phyloP scores from a whole-genome alignment of 2,888 invertebrate species.

The Petrophora chlorosata region DNA sequence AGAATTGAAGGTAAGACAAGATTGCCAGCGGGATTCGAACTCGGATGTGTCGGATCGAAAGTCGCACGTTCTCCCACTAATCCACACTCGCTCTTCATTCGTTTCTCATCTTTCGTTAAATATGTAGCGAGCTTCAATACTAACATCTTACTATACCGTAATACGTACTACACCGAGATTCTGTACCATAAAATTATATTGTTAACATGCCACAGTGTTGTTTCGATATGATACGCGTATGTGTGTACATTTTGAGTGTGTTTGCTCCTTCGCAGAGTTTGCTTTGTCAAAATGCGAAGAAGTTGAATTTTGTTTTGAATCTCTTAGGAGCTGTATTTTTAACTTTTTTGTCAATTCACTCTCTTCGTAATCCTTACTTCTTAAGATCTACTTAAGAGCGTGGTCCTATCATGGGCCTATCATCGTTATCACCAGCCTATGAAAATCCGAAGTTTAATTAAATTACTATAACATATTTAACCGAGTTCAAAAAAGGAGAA shows the following conservation, averaged over 20 bases:
- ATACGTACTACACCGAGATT: slow-evolving; percentile 20
- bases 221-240: slow-evolving; percentile 20
- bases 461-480: too few relatives aligned
- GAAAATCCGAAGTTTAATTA: too few relatives aligned
- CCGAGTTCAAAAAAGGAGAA: too few relatives aligned
- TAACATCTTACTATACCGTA: slow-evolving; percentile 6
- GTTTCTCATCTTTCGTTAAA: too few relatives aligned
- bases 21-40: too few relatives aligned
- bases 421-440: too few relatives aligned
- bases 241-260: slow-evolving; percentile 15
- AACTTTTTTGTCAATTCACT: slow-evolving; percentile 2
- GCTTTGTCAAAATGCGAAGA: slow-evolving; percentile 11
- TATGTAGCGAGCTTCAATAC: neutral
- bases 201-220: slow-evolving; percentile 31
- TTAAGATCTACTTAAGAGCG: too few relatives aligned
- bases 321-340: slow-evolving; percentile 4
- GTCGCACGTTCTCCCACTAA: too few relatives aligned
- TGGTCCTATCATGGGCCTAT: too few relatives aligned
- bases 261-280: slow-evolving; percentile 18
- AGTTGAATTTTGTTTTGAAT: slow-evolving; percentile 13
- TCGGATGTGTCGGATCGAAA: too few relatives aligned
- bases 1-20: too few relatives aligned
- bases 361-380: neutral
- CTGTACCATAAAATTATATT: slow-evolving; percentile 37
- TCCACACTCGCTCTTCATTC: too few relatives aligned